Evolutionary conservation across 2,888 invertebrate genomes (phyloP).

Genomic region (Ormyrus nitidulus): DNA sequence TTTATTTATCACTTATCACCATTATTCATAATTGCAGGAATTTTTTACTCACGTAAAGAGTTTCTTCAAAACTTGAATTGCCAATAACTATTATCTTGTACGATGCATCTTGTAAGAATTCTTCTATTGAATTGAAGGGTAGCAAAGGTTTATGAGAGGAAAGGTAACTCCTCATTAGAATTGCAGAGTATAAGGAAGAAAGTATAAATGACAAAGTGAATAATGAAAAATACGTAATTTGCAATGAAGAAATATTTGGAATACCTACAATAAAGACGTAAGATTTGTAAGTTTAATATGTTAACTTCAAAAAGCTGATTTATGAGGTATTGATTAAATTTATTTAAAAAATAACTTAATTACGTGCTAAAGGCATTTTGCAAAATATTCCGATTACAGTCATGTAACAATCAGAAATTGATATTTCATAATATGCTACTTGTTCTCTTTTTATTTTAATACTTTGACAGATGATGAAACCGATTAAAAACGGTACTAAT

Average conservation of each 20-base stretch:
- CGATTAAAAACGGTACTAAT: background rate
- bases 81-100: constrained; percentile 28
- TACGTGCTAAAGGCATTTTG: constrained; percentile 39
- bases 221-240: constrained; percentile 54
- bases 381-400: constrained; percentile 36
- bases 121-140: constrained; percentile 55
- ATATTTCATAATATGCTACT: background rate
- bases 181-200: constrained; percentile 58
- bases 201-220: constrained; percentile 35
- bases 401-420: background rate
- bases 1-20: background rate
- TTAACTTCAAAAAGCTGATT: constrained; percentile 1
- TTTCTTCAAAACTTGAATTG: constrained; percentile 22
- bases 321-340: background rate
- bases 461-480: background rate
- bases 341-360: background rate
- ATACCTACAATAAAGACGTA: constrained; percentile 1
- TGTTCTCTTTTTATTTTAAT: background rate
- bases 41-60: constrained; percentile 24
- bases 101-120: constrained; percentile 25
- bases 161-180: constrained; percentile 57
- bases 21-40: background rate
- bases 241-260: constrained; percentile 25
- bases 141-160: constrained; percentile 48
- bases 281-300: background rate